Evolutionary conservation across 2,113 vertebrate genomes (phyloP), one percentile per base, ranked within the genome.

Genomic region (Bagarius yarrelli): DNA sequence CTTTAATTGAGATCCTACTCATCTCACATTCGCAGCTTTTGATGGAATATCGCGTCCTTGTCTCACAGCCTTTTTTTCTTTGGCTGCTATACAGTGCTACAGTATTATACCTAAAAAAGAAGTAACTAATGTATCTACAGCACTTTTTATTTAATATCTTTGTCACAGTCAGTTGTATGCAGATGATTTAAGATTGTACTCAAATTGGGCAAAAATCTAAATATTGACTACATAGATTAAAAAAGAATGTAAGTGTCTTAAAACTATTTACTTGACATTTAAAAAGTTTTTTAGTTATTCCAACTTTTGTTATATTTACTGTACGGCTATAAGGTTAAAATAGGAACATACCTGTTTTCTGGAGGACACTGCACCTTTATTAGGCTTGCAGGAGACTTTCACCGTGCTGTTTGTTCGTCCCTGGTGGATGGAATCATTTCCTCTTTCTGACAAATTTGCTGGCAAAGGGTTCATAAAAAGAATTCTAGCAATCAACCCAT

Each of bases 261-360:
- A 60, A 61, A 36, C 21, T 47, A 61, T 69, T 79, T 9, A 32
- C 9, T 5, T 56, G 63, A 56, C 32, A 69, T 56, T 25, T n/a
- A 69, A 1, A 27, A 0, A 0, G 1, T 27, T 56, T 69, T 32
- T n/a, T 21, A 67, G 25, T 25, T 32, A 55, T 76, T 6, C 13
- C 15, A 60, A 12, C 21, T 67, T 36, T 67, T 67, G 36, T 67
- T 14, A 67, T 15, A 69, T 27, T 55, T 69, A 57, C 9, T 47
- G 1, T 36, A 61, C 5, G 40, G 16, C 13, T 44, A 63, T 66
- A 23, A 34, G 4, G 19, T 57, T 34, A 23, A 80, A 53, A 8
- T 8, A 75, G 6, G 6, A 36, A 18, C 75, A 11, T 84, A 91
- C 90, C 90, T 91, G 88, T 76, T 91, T 93, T 60, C 90, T 84